Evolutionary conservation across 2,888 invertebrate species (phyloP), one percentile per base, ranked within the genome.

Genomic region (Loripinus fragilis): DNA sequence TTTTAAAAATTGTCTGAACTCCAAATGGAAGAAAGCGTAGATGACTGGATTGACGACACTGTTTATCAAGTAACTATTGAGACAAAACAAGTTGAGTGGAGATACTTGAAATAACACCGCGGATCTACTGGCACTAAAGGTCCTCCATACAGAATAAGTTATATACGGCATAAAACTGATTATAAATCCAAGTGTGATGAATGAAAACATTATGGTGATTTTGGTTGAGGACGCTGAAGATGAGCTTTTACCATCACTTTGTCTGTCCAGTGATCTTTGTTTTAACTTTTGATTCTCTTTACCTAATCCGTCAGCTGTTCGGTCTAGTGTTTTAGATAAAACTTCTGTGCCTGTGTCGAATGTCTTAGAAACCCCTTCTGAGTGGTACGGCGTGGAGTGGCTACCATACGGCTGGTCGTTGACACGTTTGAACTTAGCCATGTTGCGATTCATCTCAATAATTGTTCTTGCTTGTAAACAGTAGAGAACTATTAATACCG

Each of bases 1-100:
- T 60, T 30, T 60, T 60, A 60, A 60, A 28, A 33, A 60, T 12
- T 60, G 60, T 60, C 60, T 60, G 33, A 60, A 60, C 17, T 60
- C 60, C 17, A 60, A 10, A 60, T 60, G 60, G 33, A 60, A 60
- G 12, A 60, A 28, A 1, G 28, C 60, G 17, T 60, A 60, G 20
- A 60, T 33, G 2, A 60, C 60, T 28, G 60, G 33, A 20, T 60
- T 60, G 17, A 60, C 33, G 2, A 33, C 33, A 23, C 60, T 60
- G 17, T 60, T 60, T 8, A 60, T 60, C 20, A 60, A 60, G 33
- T 60, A 60, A 33, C 60, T 60, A 20, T 60, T 60, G 5, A 60
- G 33, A 60, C 60, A 60, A 33, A 60, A 60, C 33, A 60, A 2
- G n/a, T 60, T 60, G 5, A 60, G 33, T 2, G 60, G 60, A 2